Base-by-base conservation (phyloP, 2,888 invertebrate genomes). In the Drosophila kokeensis region DNA sequence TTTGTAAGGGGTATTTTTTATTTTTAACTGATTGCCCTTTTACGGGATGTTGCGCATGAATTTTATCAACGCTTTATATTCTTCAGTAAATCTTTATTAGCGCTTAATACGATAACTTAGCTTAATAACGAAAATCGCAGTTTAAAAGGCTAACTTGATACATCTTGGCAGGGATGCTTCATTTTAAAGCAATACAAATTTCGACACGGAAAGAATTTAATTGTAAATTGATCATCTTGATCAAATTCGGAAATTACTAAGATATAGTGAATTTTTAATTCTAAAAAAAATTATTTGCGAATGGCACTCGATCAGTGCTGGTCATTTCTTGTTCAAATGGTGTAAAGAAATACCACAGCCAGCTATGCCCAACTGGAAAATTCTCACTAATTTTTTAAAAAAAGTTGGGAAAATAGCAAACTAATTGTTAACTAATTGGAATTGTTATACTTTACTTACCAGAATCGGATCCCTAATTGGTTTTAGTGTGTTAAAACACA, bases 1-100 rank as follows among this genome's bases (percentile, higher is more conserved):
- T 30, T 57, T 45, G 53, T 42, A 70, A 61, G 63, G 71, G 73
- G 86, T 89, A 86, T 21, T 42, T 82, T 74, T 77, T 70, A 74
- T n/a, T n/a, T 69, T 63, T 61, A 21, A 60, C 58, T 53, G 66
- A 69, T 71, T 67, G 66, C 32, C 24, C 45, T 48, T 30, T 48
- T 38, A 61, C 54, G 15, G 7, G 32, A 72, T 68, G 53, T 52
- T 48, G 24, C 15, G 29, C 50, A 73, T 36, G 63, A 21, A 24
- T 34, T 36, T 24, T 34, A 8, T 36, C 24, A 34, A 24, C 24
- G 13, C 11, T 42, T 21, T 21, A 21, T 42, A 11, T 21, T 42
- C 42, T 21, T 21, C 42, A 21, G 21, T 11, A 21, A 34, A 53
- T 34, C 21, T 6, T 8, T 21, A 15, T 36, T 8, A 36, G 10